A percentile compares a stretch with the other conserved stretches of the same genome.
Evolutionary conservation across 2,888 invertebrate species (phyloP).

Genomic region (Chrysolina oricalcia): DNA sequence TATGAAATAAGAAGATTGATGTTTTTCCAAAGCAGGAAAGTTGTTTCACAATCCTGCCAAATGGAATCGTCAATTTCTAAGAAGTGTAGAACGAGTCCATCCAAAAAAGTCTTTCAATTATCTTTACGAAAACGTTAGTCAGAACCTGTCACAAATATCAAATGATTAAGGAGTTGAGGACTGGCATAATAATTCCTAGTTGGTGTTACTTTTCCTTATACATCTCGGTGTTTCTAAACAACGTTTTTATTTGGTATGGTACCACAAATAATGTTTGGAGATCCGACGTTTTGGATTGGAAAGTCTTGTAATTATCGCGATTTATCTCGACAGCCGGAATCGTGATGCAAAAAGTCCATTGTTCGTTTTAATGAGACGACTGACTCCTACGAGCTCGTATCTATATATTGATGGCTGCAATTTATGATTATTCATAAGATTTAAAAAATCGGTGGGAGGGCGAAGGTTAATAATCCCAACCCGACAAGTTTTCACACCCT

Average conservation of each 20-base stretch:
- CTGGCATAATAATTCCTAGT: constrained; percentile 15
- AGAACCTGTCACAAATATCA: constrained; percentile 11
- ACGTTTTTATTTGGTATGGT: constrained; percentile 23
- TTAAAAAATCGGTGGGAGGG: constrained; percentile 53
- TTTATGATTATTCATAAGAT: constrained; percentile 62
- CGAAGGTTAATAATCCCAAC: constrained; percentile 64
- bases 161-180: constrained; percentile 19
- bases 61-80: no score
- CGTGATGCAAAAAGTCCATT: constrained; percentile 55
- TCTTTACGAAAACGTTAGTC: neutral
- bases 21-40: no score
- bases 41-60: no score
- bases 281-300: constrained; percentile 22
- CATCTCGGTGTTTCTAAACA: constrained; percentile 9
- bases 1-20: no score
- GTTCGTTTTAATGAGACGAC: constrained; percentile 56
- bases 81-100: neutral
- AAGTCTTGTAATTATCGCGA: constrained; percentile 49
- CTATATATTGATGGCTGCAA: constrained; percentile 57
- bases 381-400: constrained; percentile 56
- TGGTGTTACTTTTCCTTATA: constrained; percentile 10
- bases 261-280: constrained; percentile 16
- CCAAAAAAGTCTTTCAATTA: neutral
- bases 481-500: constrained; percentile 62
- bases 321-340: constrained; percentile 49